Base-by-base conservation (phyloP, 2,113 vertebrate genomes). In the Mobula hypostoma region DNA sequence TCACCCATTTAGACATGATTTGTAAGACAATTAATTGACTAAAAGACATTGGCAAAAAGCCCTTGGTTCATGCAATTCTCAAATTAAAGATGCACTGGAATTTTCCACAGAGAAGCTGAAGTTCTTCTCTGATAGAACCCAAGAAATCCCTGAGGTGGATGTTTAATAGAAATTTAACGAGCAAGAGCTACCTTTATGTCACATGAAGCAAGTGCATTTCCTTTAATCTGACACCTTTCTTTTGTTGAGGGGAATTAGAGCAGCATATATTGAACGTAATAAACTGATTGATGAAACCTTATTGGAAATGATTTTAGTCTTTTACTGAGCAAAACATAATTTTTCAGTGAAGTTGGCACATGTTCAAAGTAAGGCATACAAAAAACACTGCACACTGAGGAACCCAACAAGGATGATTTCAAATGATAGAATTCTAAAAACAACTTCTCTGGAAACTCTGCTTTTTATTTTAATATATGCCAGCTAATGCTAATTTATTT, bases 151-250 rank as follows among this genome's bases (percentile, higher is more conserved):
- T 58, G 63, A 74, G 32, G 68, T 93, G 32, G 36, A 6, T 21
- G 70, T 93, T 72, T 56, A 74, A 93, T 56, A 74, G 36, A 93
- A 93, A 56, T 29, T 24, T 56, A 93, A 93, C 74, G 36, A 48
- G 40, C 21, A 74, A 29, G 27, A 36, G 70, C 70, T 56, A 36
- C 91, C 36, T 74, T 15, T 74, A 95, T 96, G 95, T 95, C 94
- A 95, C 95, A 95, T 95, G 95, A 95, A 95, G 95, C 95, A 95
- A 95, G 94, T 96, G 95, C 95, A 96, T 96, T 96, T 96, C 95
- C 95, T 96, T 95, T 95, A 94, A 95, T 95, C 95, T 95, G 95
- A 95, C 95, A 96, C 95, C 95, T 95, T 96, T 93, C 48, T 80
- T 93, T 72, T 72, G 32, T 70, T 93, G 68, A 72, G 70, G 7